These are phyloP conservation scores for Rotaria macrura DNA, from an alignment of 2,888 invertebrate genomes.

Conservation along the genomic window DNA sequence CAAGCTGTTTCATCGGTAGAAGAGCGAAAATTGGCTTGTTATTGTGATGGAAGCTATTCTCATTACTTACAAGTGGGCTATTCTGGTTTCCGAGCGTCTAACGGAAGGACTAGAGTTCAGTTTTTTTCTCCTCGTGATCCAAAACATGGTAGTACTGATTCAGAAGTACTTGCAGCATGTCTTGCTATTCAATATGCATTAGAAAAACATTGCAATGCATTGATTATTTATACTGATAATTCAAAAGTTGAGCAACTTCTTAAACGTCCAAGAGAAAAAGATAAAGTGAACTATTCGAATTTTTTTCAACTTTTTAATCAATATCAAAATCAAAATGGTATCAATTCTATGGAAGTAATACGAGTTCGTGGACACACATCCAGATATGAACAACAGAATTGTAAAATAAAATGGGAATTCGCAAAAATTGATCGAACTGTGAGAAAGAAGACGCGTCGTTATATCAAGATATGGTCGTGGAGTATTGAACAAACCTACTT, in stretches of 20 bases:
- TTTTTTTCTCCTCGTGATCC: not conserved
- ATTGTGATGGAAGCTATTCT: not conserved
- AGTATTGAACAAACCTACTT: too few species aligned
- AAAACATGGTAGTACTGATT: not conserved
- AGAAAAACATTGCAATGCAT: not conserved
- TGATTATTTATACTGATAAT: not conserved
- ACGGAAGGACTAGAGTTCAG: not conserved
- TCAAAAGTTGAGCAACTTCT: not conserved
- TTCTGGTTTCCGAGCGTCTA: not conserved
- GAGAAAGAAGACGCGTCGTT: not conserved
- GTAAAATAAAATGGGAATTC: not conserved
- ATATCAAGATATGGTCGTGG: not conserved
- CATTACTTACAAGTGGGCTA: not conserved
- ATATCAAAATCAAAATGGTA: not conserved
- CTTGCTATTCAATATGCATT: not conserved
- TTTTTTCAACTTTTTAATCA: not conserved
- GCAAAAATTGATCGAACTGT: not conserved
- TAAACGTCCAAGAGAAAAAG: not conserved
- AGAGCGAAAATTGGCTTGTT: not conserved
- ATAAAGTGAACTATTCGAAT: not conserved
- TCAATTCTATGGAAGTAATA: not conserved
- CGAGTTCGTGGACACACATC: not conserved
- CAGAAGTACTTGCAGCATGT: not conserved
- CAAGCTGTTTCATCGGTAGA: not conserved
- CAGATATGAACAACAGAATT: not conserved